A percentile compares a stretch with the other conserved stretches of the same genome.
phyloP scores from a whole-genome alignment of 2,113 vertebrate genomes.

The Sula dactylatra region DNA sequence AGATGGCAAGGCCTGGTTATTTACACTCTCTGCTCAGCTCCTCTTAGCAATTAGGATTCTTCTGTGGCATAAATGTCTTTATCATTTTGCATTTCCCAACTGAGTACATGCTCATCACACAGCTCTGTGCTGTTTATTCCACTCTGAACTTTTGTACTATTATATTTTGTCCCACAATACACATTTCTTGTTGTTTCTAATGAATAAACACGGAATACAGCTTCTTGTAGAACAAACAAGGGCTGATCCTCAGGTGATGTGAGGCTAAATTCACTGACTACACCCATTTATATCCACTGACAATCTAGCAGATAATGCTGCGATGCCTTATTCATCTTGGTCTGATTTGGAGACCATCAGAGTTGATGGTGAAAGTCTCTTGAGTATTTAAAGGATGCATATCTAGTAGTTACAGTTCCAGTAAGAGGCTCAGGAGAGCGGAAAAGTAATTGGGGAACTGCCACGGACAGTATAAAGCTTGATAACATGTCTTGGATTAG shows the following conservation, averaged over 20 bases:
- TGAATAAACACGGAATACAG: not conserved
- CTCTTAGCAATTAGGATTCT: not conserved
- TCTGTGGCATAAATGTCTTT: not conserved
- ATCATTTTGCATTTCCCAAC: not conserved
- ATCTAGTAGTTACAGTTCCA: not conserved
- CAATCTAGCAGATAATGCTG: not conserved
- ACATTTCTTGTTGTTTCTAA: not conserved
- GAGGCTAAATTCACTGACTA: not conserved
- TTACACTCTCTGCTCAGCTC: not conserved
- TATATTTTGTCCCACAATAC: not conserved
- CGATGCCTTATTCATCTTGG: not conserved
- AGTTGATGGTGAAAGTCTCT: not conserved
- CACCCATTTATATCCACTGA: not conserved
- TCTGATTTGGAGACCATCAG: not conserved
- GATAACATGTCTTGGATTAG: not conserved
- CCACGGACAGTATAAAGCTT: not conserved
- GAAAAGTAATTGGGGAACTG: not conserved
- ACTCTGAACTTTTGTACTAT: not conserved
- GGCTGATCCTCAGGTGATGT: not conserved
- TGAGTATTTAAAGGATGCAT: not conserved
- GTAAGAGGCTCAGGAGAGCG: rapidly evolving
- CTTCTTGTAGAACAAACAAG: not conserved
- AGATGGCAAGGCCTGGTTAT: not conserved
- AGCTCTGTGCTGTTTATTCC: not conserved
- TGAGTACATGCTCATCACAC: not conserved